phyloP scores from a whole-genome alignment of 2,888 invertebrate genomes.

The Spodoptera exigua region DNA sequence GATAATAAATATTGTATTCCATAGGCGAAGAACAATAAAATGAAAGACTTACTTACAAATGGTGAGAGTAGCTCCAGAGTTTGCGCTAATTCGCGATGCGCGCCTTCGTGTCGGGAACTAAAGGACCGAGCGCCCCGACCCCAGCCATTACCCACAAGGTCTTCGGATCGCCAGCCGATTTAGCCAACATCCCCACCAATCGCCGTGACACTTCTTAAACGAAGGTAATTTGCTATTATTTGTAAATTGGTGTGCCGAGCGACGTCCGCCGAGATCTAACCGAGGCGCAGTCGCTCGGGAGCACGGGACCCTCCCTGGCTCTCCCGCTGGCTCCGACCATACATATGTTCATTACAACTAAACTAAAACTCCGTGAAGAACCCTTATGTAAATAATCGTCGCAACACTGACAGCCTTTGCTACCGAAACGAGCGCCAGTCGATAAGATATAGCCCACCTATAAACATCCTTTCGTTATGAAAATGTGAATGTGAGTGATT shows the following conservation, averaged over 20 bases:
- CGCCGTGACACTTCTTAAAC: conserved; percentile 88
- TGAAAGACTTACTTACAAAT: conserved; percentile 71
- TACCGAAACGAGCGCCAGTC: conserved; percentile 79
- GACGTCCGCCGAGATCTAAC: conserved; percentile 79
- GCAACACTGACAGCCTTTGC: conserved; percentile 68
- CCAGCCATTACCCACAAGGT: conserved; percentile 87
- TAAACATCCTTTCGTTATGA: conserved; percentile 74
- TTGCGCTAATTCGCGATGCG: conserved; percentile 74
- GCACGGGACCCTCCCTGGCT: conserved; percentile 79
- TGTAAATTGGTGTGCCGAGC: conserved; percentile 86
- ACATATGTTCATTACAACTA: conserved; percentile 46
- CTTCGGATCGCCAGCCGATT: conserved; percentile 86
- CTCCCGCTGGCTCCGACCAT: conserved; percentile 73
- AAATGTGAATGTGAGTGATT: conserved; percentile 72
- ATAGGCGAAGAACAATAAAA: conserved; percentile 35
- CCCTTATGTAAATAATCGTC: conserved; percentile 81
- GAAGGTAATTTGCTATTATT: conserved; percentile 89
- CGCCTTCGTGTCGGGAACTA: conserved; percentile 75
- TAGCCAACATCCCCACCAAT: conserved; percentile 87
- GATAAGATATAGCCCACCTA: conserved; percentile 82
- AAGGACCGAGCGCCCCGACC: conserved; percentile 76
- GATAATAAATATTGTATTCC: neutral
- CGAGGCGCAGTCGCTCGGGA: conserved; percentile 82
- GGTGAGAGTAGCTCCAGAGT: conserved; percentile 46
- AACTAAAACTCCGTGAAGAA: conserved; percentile 54